phyloP scores from a whole-genome alignment of 2,113 vertebrate species.

The Neopipo cinnamomea region DNA sequence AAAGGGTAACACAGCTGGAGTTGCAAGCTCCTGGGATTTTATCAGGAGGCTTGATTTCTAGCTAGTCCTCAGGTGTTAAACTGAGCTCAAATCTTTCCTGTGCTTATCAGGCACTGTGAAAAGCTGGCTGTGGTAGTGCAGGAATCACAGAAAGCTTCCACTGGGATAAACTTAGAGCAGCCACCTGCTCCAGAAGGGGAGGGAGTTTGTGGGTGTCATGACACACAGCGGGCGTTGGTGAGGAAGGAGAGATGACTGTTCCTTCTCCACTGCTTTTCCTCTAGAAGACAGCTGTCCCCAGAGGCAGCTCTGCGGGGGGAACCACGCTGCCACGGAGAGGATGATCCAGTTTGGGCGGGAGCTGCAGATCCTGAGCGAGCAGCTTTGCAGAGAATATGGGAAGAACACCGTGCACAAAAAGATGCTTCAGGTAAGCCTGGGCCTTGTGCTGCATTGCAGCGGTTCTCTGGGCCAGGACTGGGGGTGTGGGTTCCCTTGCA shows the following conservation, averaged over 20 bases:
- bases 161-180: background rate
- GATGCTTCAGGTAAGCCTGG: conserved; percentile 83
- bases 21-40: background rate
- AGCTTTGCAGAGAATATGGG: conserved; percentile 91
- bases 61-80: background rate
- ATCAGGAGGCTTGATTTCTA: background rate
- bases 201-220: background rate
- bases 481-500: background rate
- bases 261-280: background rate
- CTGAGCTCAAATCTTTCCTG: background rate
- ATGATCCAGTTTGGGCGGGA: conserved; percentile 98
- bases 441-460: background rate
- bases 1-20: background rate
- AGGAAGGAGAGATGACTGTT: background rate
- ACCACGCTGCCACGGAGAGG: conserved; percentile 93
- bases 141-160: background rate
- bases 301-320: conserved; percentile 92
- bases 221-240: background rate
- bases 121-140: background rate
- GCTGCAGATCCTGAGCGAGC: conserved; percentile 91
- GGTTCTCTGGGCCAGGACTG: background rate
- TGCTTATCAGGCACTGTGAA: background rate
- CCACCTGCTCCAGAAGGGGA: background rate
- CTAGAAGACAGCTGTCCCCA: conserved; percentile 85
- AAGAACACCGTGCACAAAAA: conserved; percentile 90